Conservation (phyloP, 1,140 invertebrate genomes). For the Fopius arisanus region DNA sequence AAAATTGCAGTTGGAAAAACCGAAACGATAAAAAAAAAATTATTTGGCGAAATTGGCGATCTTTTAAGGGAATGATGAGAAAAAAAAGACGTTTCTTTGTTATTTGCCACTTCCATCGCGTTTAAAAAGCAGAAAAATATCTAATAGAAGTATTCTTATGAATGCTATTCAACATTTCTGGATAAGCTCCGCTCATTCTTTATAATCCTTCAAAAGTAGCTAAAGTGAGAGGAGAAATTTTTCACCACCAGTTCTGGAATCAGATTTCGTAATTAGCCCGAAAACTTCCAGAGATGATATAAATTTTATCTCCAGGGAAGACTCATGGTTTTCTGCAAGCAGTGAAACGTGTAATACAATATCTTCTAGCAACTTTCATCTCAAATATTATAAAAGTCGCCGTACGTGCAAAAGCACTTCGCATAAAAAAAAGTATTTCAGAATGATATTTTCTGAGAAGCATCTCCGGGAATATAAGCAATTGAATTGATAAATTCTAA, state of each 20-base stretch:
- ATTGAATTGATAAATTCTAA: too few species aligned
- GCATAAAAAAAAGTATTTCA: not conserved
- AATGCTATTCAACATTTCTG: too few species aligned
- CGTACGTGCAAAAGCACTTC: not conserved
- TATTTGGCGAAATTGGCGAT: too few species aligned
- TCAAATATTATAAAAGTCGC: not conserved
- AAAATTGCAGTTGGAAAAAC: too few species aligned
- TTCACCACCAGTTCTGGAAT: not conserved
- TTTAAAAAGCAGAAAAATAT: too few species aligned
- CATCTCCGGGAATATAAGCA: not conserved
- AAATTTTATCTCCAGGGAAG: not conserved
- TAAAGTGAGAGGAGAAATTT: not conserved
- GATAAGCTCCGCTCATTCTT: too few species aligned
- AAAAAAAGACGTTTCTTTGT: too few species aligned
- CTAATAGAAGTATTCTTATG: too few species aligned
- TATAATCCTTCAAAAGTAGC: not conserved
- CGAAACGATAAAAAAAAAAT: too few species aligned
- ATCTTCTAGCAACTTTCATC: not conserved
- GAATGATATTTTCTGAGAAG: too few species aligned
- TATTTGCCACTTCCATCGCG: too few species aligned
- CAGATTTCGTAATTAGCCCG: not conserved
- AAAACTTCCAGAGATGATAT: not conserved
- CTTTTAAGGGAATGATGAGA: too few species aligned
- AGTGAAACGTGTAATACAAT: not conserved
- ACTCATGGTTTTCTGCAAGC: not conserved